Base-by-base conservation (phyloP, 2,888 invertebrate species). In the Stenodera caucasica region DNA sequence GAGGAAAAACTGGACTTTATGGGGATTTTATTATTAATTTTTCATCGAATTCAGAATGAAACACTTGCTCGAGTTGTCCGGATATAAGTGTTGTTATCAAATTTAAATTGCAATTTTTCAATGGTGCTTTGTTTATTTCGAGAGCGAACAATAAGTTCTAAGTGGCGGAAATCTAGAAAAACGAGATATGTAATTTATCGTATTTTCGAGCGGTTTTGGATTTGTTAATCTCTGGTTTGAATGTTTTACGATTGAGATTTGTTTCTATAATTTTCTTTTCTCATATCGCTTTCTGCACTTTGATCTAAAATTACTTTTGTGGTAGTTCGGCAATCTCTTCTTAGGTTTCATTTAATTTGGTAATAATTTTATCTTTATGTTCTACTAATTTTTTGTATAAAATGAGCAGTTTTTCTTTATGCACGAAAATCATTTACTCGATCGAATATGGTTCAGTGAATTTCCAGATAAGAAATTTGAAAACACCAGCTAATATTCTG, bases 401-500 rank as follows among this genome's bases (percentile, higher is more conserved):
- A 33, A 33, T n/a, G n/a, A n/a, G 1, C 1, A 37, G 35, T 15
- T 37, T 14, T 37, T 37, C 35, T 37, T 37, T 15, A 37, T 37
- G 15, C n/a, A n/a, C n/a, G n/a, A n/a, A n/a, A n/a, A 45, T 45
- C 21, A 45, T 21, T 45, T 21, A 37, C 15, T 45, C 21, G 18
- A 45, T 45, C 45, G 21, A 21, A 21, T 45, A 45, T 21, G 21
- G 45, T 45, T 45, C 11, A 45, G 21, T 45, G 45, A 40, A 45
- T 45, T 45, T 45, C 14, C 14, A 53, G 58, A 58, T 58, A 49
- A 53, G 57, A 32, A 5, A 45, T 45, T 45, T 53, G 33, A 35
- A 56, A 49, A 49, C 49, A 58, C 49, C 40, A 21, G 8, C 21
- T 2, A 1, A 37, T 32, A 49, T 58, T 49, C 29, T 53, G 58